Evolutionary conservation across 2,888 invertebrate species (phyloP).

Genomic region (Cremastinae sp.): DNA sequence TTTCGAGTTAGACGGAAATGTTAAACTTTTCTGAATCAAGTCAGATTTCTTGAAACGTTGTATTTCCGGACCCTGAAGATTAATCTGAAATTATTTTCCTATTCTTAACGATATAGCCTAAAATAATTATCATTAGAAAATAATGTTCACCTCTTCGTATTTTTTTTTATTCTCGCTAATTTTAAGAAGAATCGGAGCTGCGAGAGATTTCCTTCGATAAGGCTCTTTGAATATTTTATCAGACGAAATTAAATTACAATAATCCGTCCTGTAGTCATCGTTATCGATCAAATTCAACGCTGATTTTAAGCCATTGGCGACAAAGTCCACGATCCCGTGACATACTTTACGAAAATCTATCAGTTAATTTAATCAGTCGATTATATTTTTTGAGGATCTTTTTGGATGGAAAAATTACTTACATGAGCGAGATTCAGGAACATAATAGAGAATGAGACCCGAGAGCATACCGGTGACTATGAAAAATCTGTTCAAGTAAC

Average conservation of each 20-base stretch:
- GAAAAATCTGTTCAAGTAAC: conserved; percentile 67
- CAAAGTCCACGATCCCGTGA: conserved; percentile 67
- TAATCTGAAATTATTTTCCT: neutral
- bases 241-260: conserved; percentile 33
- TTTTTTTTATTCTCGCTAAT: neutral
- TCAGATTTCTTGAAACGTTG: too few relatives aligned
- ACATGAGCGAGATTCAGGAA: conserved; percentile 74
- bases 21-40: too few relatives aligned
- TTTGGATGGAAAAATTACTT: conserved; percentile 62
- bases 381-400: neutral
- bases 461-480: conserved; percentile 66
- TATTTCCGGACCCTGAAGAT: too few relatives aligned
- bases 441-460: conserved; percentile 70
- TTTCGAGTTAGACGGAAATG: too few relatives aligned
- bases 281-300: conserved; percentile 57
- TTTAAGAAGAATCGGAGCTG: conserved; percentile 4
- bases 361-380: conserved; percentile 11
- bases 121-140: neutral
- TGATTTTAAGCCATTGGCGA: conserved; percentile 69
- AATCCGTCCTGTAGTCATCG: conserved; percentile 43
- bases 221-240: conserved; percentile 22
- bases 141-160: neutral
- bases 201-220: neutral
- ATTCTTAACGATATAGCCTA: too few relatives aligned
- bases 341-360: conserved; percentile 71